Conservation (phyloP, 2,113 vertebrate genomes). For the Dasyornis broadbenti region DNA sequence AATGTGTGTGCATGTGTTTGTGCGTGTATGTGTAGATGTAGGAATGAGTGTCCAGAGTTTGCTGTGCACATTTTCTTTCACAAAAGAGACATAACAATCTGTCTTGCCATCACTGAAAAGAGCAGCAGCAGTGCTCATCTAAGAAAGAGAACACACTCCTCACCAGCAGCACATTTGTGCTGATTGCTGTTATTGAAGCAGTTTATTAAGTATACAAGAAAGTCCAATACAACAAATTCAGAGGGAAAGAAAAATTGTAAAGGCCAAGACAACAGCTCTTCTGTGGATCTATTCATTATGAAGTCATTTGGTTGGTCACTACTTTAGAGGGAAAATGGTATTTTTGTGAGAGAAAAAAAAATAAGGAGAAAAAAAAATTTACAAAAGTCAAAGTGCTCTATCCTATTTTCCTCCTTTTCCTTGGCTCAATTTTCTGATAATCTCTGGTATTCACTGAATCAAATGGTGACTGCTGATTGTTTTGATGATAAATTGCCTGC, state of each 20-base stretch:
- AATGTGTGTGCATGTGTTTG: not conserved
- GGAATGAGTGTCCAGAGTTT: not conserved
- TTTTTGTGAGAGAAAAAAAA: not conserved
- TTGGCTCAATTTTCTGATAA: constrained; percentile 13
- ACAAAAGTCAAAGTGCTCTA: not conserved
- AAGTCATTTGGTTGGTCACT: constrained; percentile 22
- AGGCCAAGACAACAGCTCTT: constrained; percentile 30
- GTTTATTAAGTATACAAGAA: constrained; percentile 37
- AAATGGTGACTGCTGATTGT: constrained; percentile 66
- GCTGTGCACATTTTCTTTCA: not conserved
- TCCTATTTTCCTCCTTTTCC: not conserved
- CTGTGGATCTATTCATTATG: constrained; percentile 40
- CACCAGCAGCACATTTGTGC: not conserved
- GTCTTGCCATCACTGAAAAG: not conserved
- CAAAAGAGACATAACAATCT: not conserved
- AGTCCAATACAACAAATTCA: not conserved
- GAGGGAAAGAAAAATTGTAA: constrained; percentile 12
- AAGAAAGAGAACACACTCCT: not conserved
- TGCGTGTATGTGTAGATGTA: not conserved
- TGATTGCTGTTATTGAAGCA: constrained; percentile 7
- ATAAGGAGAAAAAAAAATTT: not conserved
- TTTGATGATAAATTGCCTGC: constrained; percentile 73
- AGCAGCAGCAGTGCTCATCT: not conserved
- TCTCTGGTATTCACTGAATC: constrained; percentile 46
- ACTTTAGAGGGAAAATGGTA: not conserved